Evolutionary conservation across 2,888 invertebrate genomes (phyloP), one percentile per base, ranked within the genome.

Genomic region (Omphaloscelis lunosa): DNA sequence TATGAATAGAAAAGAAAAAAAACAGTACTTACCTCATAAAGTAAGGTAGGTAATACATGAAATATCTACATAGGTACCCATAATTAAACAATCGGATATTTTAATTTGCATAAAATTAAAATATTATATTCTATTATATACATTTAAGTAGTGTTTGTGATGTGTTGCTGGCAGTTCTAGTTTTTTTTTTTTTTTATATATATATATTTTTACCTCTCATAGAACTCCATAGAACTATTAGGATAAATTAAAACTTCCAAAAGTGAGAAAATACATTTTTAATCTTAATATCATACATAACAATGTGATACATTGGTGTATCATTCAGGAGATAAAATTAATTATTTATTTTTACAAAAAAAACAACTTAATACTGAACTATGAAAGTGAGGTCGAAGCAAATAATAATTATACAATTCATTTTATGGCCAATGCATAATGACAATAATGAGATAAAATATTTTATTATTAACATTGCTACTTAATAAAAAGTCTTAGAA

Each of bases 251-350:
- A 84, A 84, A 77, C 84, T 45, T 48, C 34, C 20, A 58, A 48
- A 69, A 63, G 8, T 81, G 66, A 63, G 77, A 84, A 84, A 84
- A 84, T 84, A 84, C 45, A 77, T 83, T 72, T 82, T 76, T 77
- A 65, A 65, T 84, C 63, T 51, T 72, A 81, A 65, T 72, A 80
- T 77, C 59, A 80, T 63, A 80, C 48, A 77, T 80, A 70, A 75
- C 72, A 69, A 66, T 74, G 53, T 11, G 58, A 70, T 70, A 83
- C 75, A 62, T 34, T 51, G 27, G 66, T 65, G 45, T 51, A 75
- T 61, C 71, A 67, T 51, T 29, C 12, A 58, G 61, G 51, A 79
- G 34, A 70, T 59, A 48, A 67, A 45, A 72, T 45, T 39, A 48
- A 58, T 62, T 56, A 70, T 39, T 53, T 58, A 69, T 58, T 66